These are phyloP conservation scores for Diadophis punctatus DNA, from an alignment of 2,113 vertebrate genomes.

Conservation along the genomic window DNA sequence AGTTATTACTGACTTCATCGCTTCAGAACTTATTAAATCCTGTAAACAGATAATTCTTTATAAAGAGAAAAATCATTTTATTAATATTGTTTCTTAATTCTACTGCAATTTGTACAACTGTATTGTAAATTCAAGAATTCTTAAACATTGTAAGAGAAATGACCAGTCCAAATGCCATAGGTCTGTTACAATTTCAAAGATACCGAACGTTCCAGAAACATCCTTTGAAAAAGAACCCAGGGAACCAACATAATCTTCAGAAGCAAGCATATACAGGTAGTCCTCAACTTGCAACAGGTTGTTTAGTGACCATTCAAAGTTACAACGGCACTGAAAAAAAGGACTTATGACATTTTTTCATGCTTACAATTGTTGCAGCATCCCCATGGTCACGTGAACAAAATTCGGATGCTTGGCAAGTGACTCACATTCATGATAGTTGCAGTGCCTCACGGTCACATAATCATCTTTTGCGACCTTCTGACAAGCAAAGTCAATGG, in stretches of 20 bases:
- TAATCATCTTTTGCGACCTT: background rate
- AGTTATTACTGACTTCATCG: background rate
- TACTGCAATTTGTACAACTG: background rate
- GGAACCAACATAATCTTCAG: constrained; percentile 45
- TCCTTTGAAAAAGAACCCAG: constrained; percentile 59
- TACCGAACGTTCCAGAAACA: constrained; percentile 48
- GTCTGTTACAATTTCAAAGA: constrained; percentile 47
- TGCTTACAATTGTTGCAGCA: background rate
- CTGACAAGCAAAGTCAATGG: background rate
- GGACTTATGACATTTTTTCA: background rate
- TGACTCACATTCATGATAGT: background rate
- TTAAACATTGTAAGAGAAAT: constrained; percentile 41
- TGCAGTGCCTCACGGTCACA: background rate
- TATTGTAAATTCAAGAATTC: constrained; percentile 29
- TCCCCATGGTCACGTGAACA: background rate
- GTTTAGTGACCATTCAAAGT: background rate
- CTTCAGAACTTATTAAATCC: background rate
- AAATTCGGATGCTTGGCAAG: background rate
- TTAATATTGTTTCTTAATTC: constrained; percentile 12
- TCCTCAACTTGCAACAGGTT: background rate
- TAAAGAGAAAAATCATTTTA: constrained; percentile 17
- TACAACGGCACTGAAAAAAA: background rate
- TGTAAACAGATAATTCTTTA: background rate
- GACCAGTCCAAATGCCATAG: constrained; percentile 37
- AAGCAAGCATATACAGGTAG: background rate